Conservation (phyloP, 2,113 vertebrate genomes). For the Oxyruncus cristatus region DNA sequence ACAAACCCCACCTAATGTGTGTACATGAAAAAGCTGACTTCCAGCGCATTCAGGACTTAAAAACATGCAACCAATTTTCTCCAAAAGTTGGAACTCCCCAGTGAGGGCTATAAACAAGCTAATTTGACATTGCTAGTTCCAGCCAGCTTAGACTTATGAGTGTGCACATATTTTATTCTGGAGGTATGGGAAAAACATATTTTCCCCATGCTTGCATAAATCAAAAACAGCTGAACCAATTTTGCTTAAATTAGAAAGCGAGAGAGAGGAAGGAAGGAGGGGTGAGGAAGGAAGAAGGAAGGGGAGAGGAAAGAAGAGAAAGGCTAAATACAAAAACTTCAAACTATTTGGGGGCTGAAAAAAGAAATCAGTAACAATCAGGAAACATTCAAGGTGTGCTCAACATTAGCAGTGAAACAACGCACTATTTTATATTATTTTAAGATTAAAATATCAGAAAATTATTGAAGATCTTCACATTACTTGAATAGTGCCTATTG, state of each 20-base stretch:
- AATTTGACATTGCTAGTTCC: slow-evolving; percentile 58
- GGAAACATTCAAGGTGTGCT: background rate
- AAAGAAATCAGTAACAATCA: background rate
- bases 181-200: slow-evolving; percentile 60
- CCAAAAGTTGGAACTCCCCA: slow-evolving; percentile 51
- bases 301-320: background rate
- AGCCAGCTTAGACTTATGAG: slow-evolving; percentile 62
- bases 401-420: background rate
- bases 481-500: background rate
- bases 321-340: background rate
- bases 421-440: background rate
- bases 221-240: slow-evolving; percentile 61
- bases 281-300: background rate
- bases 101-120: slow-evolving; percentile 67
- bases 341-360: background rate
- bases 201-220: slow-evolving; percentile 67
- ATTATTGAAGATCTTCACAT: background rate
- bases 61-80: slow-evolving; percentile 51
- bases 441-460: background rate
- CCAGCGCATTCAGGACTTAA: slow-evolving; percentile 23
- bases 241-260: slow-evolving; percentile 22
- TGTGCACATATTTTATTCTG: slow-evolving; percentile 63
- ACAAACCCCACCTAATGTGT: background rate
- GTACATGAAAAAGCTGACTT: slow-evolving; percentile 36
- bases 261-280: background rate